Evolutionary conservation across 2,797 vertebrate genomes (phyloP).

Genomic region (Pygocentrus nattereri): DNA sequence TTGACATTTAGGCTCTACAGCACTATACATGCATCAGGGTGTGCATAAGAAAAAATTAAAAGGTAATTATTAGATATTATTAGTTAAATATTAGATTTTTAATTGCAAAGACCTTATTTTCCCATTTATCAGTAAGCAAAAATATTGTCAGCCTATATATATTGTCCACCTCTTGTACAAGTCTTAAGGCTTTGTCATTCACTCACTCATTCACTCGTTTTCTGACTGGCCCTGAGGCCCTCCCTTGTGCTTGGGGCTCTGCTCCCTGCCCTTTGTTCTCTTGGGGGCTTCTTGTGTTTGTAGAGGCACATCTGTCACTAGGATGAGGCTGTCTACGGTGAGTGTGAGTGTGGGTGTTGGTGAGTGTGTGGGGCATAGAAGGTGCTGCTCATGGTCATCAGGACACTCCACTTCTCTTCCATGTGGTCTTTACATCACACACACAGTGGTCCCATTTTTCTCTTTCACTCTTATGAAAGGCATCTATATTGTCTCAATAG

Average conservation of each 20-base stretch:
- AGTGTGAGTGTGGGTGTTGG: slow-evolving; percentile 1
- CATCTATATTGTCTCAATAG: not conserved
- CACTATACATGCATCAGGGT: too few species aligned
- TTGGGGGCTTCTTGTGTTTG: slow-evolving; percentile 23
- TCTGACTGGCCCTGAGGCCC: not conserved
- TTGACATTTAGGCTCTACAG: too few species aligned
- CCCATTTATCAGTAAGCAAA: too few species aligned
- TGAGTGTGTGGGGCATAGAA: not conserved
- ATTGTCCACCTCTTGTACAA: too few species aligned
- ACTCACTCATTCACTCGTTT: slow-evolving; percentile 19
- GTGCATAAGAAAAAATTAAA: too few species aligned
- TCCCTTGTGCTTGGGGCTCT: not conserved
- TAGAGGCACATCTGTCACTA: slow-evolving; percentile 49
- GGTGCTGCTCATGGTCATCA: not conserved
- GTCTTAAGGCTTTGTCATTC: too few species aligned
- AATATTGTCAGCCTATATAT: too few species aligned
- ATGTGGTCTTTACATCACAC: not conserved
- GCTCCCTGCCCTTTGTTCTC: slow-evolving; percentile 40
- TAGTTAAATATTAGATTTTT: too few species aligned
- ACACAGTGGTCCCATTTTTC: not conserved
- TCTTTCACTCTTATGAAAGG: not conserved
- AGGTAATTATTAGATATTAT: too few species aligned
- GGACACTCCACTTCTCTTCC: not conserved
- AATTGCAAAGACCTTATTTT: too few species aligned
- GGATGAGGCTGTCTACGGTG: slow-evolving; percentile 31